These are phyloP conservation scores for Taenaris catops DNA, from an alignment of 2,888 invertebrate genomes.

Conservation along the genomic window DNA sequence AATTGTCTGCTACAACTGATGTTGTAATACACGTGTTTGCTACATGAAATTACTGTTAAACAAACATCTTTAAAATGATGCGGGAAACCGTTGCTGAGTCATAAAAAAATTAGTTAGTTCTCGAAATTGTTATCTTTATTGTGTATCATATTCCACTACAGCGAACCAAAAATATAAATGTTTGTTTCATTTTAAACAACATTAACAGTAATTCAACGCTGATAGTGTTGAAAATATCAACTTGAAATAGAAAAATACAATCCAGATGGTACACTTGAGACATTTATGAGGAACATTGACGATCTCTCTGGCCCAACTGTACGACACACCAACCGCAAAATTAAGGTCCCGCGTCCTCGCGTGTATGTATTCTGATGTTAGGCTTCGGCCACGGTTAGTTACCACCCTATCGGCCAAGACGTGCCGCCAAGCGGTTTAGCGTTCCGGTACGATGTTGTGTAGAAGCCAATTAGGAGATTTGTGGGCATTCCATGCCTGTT, in stretches of 20 bases:
- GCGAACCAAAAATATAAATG: constrained; percentile 11
- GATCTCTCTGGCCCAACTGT: too few relatives aligned
- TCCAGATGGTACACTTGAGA: constrained; percentile 3
- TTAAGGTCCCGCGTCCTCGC: too few relatives aligned
- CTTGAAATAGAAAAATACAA: constrained; percentile 7
- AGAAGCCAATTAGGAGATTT: too few relatives aligned
- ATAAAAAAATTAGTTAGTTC: constrained; percentile 8
- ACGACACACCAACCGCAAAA: too few relatives aligned
- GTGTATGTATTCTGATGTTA: too few relatives aligned
- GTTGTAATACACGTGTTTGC: background rate
- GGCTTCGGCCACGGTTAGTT: too few relatives aligned
- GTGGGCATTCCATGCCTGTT: too few relatives aligned
- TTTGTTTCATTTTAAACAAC: constrained; percentile 8
- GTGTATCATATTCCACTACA: constrained; percentile 11
- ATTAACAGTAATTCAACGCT: constrained; percentile 11
- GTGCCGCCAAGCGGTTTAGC: too few relatives aligned
- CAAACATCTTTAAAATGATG: constrained; percentile 2
- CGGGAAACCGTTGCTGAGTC: constrained; percentile 14
- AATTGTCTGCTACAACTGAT: background rate
- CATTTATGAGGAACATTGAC: too few relatives aligned
- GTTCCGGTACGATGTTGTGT: too few relatives aligned
- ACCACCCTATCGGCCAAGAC: too few relatives aligned
- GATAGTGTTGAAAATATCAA: constrained; percentile 6
- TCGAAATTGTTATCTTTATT: constrained; percentile 6
- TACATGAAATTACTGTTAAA: constrained; percentile 1